Base-by-base conservation (phyloP, 2,888 invertebrate species). In the Agrochola macilenta region DNA sequence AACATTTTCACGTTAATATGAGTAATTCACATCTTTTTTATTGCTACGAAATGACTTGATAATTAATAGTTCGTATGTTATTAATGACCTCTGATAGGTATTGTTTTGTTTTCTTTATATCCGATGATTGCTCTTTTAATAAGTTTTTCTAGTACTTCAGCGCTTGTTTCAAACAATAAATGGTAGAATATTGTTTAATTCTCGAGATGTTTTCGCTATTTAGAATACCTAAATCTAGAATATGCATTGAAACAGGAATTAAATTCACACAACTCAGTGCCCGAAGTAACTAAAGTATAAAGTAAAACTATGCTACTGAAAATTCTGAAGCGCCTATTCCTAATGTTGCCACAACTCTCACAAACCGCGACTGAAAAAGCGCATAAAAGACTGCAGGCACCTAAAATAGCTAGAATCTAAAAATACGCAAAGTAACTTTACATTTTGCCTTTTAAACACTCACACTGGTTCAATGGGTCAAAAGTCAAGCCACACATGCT, bases 11-110 rank as follows among this genome's bases (percentile, higher is more conserved):
- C 84, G 74, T 84, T 87, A 88, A 90, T 91, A 88, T 63, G 83
- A 82, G 87, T 88, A 87, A 88, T 89, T 87, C 80, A 87, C 81
- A 78, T 79, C 68, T 86, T 89, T 84, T 90, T 91, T 92, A 92
- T 88, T 88, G 88, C 87, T 71, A 75, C 81, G 61, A 89, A 91
- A 91, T 91, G 89, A 89, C 87, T 89, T 73, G 88, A 85, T 88
- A 88, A 92, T 90, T 88, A 88, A 86, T 87, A 83, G 79, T 73
- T 68, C 52, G 78, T 73, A 69, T 64, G 64, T 73, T 79, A 79
- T 81, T 74, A 79, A 85, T 85, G 80, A 60, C 54, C 81, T 79
- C 23, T 74, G 77, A 71, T 69, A 52, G 64, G 70, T 69, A 76
- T 79, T 81, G 72, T 78, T 82, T 87, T 76, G 75, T 80, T 82